A percentile compares a stretch with the other conserved stretches of the same genome.
Conservation (phyloP, 1,140 invertebrate species). For the Camponotus floridanus region DNA sequence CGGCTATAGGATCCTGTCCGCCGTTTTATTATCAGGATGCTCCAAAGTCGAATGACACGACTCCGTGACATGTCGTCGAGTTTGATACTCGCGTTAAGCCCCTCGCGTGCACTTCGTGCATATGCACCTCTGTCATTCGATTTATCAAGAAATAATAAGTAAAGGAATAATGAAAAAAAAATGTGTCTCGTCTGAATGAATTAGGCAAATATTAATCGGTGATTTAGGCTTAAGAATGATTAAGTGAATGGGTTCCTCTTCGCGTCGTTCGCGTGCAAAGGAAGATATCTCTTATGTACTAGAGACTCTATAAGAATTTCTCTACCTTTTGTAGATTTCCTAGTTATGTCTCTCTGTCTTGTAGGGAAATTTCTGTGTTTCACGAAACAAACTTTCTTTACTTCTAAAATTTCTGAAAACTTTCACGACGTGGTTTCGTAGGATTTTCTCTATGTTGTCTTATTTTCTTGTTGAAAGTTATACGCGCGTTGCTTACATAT, state of each 20-base stretch:
- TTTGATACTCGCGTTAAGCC: background rate
- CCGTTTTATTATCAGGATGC: constrained; percentile 12
- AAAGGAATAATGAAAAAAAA: background rate
- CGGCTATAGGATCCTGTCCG: background rate
- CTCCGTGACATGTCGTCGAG: background rate
- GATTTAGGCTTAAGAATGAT: constrained; percentile 43
- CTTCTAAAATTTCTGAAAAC: constrained; percentile 3
- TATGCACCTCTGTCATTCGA: constrained; percentile 4
- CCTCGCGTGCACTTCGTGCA: background rate
- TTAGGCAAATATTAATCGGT: constrained; percentile 39
- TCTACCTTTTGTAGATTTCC: background rate
- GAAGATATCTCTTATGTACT: constrained; percentile 1
- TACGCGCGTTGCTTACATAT: constrained; percentile 29
- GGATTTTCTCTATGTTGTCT: background rate
- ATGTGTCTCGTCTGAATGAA: constrained; percentile 2
- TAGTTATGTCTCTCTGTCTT: background rate
- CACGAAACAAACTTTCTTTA: constrained; percentile 10
- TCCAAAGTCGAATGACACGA: constrained; percentile 48
- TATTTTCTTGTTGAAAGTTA: constrained; percentile 30
- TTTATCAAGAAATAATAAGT: constrained; percentile 8
- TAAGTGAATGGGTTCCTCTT: background rate
- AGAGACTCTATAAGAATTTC: constrained; percentile 23
- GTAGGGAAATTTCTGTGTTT: constrained; percentile 12
- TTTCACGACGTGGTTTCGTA: background rate
- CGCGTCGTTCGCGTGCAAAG: background rate